phyloP scores from a whole-genome alignment of 2,797 vertebrate species.

The Rhinogobio ventralis region DNA sequence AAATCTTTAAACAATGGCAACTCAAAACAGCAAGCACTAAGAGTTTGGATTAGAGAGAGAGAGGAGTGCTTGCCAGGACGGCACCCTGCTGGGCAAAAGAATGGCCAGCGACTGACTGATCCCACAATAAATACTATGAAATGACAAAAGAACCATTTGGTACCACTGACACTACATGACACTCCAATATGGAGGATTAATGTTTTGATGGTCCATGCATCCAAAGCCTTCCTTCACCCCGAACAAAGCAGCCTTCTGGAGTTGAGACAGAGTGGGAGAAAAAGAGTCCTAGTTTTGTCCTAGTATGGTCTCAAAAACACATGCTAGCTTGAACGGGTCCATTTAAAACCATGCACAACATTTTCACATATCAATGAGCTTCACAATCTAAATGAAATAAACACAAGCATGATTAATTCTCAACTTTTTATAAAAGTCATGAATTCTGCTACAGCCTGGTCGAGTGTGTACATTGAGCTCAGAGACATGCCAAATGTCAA shows the following conservation, averaged over 20 bases:
- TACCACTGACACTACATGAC: conserved; percentile 39
- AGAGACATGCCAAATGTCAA: too few species aligned
- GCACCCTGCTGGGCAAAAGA: conserved; percentile 45
- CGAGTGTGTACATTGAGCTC: not conserved
- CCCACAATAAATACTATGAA: conserved; percentile 23
- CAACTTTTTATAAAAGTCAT: conserved; percentile 12
- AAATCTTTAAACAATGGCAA: conserved; percentile 1
- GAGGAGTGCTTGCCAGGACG: conserved; percentile 13
- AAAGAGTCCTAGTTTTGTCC: not conserved
- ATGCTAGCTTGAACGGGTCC: not conserved
- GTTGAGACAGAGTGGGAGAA: not conserved
- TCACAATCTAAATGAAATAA: not conserved
- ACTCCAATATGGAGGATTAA: conserved; percentile 47
- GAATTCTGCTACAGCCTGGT: not conserved
- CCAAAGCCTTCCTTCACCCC: not conserved
- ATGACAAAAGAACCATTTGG: conserved; percentile 49
- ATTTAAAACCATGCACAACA: not conserved
- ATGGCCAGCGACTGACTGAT: conserved; percentile 28
- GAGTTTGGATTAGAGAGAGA: conserved; percentile 11
- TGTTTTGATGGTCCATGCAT: conserved; percentile 31
- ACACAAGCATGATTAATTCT: conserved; percentile 21
- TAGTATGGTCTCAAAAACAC: not conserved
- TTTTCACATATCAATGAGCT: not conserved
- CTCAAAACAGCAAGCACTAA: conserved; percentile 7
- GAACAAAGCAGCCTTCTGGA: not conserved